Evolutionary conservation across 2,797 vertebrate species (phyloP).

Genomic region (Gymnoscopelus microlampas): DNA sequence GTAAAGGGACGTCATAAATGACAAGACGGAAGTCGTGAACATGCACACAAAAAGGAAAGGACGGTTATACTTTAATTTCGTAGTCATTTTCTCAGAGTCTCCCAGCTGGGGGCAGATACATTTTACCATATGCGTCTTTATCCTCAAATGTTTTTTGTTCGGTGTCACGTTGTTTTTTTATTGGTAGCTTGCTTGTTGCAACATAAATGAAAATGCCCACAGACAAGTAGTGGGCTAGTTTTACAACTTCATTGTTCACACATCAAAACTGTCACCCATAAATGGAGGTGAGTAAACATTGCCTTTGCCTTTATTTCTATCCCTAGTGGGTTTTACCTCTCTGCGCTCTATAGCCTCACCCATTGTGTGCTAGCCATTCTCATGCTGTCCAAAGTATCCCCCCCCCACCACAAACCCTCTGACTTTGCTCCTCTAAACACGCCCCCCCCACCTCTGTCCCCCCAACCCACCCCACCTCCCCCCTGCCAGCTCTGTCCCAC

Average conservation of each 20-base stretch:
- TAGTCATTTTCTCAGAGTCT: conserved; percentile 23
- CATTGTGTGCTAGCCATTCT: conserved; percentile 79
- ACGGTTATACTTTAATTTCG: conserved; percentile 39
- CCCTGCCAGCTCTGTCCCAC: conserved; percentile 82
- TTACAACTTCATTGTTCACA: conserved; percentile 37
- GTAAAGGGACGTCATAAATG: conserved; percentile 54
- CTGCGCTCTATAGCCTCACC: conserved; percentile 77
- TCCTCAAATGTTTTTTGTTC: neutral
- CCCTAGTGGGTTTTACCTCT: conserved; percentile 58
- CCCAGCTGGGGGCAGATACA: neutral
- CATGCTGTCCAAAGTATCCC: conserved; percentile 78
- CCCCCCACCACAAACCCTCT: conserved; percentile 26
- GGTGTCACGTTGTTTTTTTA: neutral
- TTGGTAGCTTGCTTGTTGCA: conserved; percentile 27
- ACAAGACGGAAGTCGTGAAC: conserved; percentile 50
- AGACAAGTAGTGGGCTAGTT: conserved; percentile 7
- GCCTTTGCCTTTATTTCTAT: conserved; percentile 68
- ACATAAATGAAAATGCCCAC: neutral
- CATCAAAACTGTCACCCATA: conserved; percentile 10
- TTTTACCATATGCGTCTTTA: neutral
- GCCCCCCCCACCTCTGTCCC: conserved; percentile 71
- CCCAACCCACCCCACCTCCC: conserved; percentile 68
- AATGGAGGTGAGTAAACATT: conserved; percentile 68
- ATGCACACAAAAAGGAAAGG: conserved; percentile 8
- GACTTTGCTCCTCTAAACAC: conserved; percentile 59